Evolutionary conservation across 2,888 invertebrate genomes (phyloP).

Genomic region (Rhagium mordax): DNA sequence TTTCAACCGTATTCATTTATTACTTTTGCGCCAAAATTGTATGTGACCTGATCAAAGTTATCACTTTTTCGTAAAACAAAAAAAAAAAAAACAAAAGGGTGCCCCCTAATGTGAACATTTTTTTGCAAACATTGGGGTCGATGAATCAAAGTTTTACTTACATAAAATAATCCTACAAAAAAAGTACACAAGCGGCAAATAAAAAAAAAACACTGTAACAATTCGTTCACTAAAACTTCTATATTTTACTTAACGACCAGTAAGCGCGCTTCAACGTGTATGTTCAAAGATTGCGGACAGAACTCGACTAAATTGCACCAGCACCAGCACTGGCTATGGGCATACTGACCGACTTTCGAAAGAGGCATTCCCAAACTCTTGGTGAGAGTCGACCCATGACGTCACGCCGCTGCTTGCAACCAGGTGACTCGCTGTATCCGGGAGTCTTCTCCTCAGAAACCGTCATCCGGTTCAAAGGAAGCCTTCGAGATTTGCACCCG

Average conservation of each 20-base stretch:
- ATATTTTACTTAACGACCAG: neutral
- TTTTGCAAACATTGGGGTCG: no score
- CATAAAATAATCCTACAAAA: constrained; percentile 3
- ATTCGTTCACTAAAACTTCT: neutral
- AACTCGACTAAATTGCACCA: constrained; percentile 41
- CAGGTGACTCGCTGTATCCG: constrained; percentile 59
- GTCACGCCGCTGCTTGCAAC: constrained; percentile 58
- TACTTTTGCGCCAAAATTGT: no score
- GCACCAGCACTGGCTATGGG: constrained; percentile 48
- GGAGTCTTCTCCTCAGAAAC: constrained; percentile 50
- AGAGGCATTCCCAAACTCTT: constrained; percentile 60
- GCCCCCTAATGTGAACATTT: no score
- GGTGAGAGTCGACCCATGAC: constrained; percentile 62
- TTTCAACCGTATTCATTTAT: no score
- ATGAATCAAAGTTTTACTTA: neutral
- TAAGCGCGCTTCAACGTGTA: neutral
- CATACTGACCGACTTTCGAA: constrained; percentile 67
- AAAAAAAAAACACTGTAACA: neutral
- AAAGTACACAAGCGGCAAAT: neutral
- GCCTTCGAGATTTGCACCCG: constrained; percentile 3
- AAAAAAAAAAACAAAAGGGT: no score
- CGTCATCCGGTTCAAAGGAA: constrained; percentile 17
- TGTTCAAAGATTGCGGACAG: constrained; percentile 31
- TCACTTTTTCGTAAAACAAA: no score
- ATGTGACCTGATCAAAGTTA: no score